Evolutionary conservation across 2,113 vertebrate species (phyloP), one percentile per base, ranked within the genome.

Genomic region (Sitta europaea): DNA sequence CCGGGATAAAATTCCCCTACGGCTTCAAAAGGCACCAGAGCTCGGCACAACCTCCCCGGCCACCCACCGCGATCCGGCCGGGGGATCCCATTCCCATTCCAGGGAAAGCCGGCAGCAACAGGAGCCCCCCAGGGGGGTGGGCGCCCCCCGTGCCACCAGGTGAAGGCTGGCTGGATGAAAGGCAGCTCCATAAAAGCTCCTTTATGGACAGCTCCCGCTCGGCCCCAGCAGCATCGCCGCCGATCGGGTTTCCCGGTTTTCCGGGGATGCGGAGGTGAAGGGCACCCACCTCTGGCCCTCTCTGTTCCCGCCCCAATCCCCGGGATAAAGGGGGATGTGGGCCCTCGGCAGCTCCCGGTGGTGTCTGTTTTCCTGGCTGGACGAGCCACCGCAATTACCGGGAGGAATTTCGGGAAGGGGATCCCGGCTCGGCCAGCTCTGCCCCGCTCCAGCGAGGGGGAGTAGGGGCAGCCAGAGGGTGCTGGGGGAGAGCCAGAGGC

Each of bases 141-240:
- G 18, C 25, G 1, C 5, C 28, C 42, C 24, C 2, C 1, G 0
- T 1, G 35, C 48, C 59, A 33, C 25, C 48, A 33, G 77, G 76
- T 22, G 73, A 87, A 38, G 86, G 57, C 8, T 75, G 66, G 74
- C 33, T 79, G 74, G 28, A 38, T 16, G 62, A 79, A 70, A 90
- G 54, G 81, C 84, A 92, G 90, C 78, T 76, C 90, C 79, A 90
- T 86, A 91, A 96, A 96, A 86, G 91, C 71, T 90, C 42, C 93
- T 94, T 96, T 96, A 90, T 95, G 87, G 85, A 43, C 7, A 8
- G 54, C 48, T 91, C 87, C 36, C 91, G 88, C 89, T 72, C 21
- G 7, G 14, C 7, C 31, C 36, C n/a, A n/a, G n/a, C n/a, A n/a
- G n/a, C n/a, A n/a, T n/a, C n/a, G n/a, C n/a, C n/a, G n/a, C n/a